phyloP scores from a whole-genome alignment of 2,797 vertebrate species.

The Phataginus tricuspis region DNA sequence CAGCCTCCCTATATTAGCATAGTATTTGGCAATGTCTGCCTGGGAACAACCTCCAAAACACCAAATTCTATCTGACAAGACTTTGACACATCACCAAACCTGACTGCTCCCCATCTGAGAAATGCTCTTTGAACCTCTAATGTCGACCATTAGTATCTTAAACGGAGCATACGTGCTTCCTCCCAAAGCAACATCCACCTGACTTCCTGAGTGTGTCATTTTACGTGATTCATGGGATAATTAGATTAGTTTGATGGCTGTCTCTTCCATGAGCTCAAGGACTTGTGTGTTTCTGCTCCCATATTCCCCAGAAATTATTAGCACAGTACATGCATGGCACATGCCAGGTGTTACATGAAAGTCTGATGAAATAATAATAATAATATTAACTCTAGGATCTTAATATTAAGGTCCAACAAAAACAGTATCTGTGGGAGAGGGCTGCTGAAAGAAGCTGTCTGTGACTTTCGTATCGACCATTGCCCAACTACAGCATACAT shows the following conservation, averaged over 20 bases:
- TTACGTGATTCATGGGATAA: not conserved
- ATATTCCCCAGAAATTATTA: not conserved
- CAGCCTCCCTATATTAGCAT: not conserved
- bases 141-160: not conserved
- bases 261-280: not conserved
- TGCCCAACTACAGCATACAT: not conserved
- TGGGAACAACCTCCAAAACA: not conserved
- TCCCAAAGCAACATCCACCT: rapidly evolving
- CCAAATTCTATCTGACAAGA: not conserved
- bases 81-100: not conserved
- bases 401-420: not conserved
- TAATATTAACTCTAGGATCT: not conserved
- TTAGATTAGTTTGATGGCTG: not conserved
- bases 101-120: not conserved
- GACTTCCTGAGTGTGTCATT: not conserved
- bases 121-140: not conserved
- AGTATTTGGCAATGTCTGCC: not conserved
- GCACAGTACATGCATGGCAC: not conserved
- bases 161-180: not conserved
- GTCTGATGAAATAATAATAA: not conserved
- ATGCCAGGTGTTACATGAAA: not conserved
- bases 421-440: not conserved
- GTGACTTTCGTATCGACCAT: not conserved
- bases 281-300: not conserved
- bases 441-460: not conserved